phyloP scores from a whole-genome alignment of 2,113 vertebrate genomes.

The Sigmodon hispidus region DNA sequence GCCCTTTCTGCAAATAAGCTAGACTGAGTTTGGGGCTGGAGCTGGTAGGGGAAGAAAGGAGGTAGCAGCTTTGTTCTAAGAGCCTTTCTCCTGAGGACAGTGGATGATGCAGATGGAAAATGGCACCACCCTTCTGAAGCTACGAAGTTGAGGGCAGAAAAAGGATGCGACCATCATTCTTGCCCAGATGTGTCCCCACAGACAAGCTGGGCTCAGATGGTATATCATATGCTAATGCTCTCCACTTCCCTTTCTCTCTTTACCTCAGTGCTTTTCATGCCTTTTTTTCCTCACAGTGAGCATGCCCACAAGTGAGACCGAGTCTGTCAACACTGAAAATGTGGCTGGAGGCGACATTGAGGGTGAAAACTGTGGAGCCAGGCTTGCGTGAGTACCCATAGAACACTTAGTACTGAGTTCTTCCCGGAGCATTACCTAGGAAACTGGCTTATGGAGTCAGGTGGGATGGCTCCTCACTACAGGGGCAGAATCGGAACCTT shows the following conservation, averaged over 20 bases:
- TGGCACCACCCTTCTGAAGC: neutral
- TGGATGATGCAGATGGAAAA: neutral
- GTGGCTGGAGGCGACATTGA: conserved; percentile 95
- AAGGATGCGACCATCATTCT: neutral
- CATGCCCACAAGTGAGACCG: conserved; percentile 98
- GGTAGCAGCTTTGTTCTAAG: neutral
- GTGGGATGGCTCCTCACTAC: neutral
- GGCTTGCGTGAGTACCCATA: conserved; percentile 94
- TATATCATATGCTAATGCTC: conserved; percentile 45
- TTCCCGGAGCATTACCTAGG: rapidly evolving
- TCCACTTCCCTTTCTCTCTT: neutral
- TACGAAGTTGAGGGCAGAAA: neutral
- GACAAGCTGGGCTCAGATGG: neutral
- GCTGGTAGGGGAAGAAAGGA: neutral
- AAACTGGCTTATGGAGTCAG: neutral
- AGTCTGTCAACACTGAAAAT: conserved; percentile 99
- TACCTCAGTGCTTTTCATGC: conserved; percentile 49
- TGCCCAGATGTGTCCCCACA: no score
- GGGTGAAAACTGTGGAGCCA: conserved; percentile 95
- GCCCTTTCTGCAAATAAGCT: neutral
- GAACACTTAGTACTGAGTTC: neutral
- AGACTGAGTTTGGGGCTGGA: neutral
- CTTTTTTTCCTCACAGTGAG: conserved; percentile 91
- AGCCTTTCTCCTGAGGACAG: neutral
- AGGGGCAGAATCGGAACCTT: neutral